These are phyloP conservation scores for Tortrix viridana DNA, from an alignment of 2,888 invertebrate species.

Conservation along the genomic window DNA sequence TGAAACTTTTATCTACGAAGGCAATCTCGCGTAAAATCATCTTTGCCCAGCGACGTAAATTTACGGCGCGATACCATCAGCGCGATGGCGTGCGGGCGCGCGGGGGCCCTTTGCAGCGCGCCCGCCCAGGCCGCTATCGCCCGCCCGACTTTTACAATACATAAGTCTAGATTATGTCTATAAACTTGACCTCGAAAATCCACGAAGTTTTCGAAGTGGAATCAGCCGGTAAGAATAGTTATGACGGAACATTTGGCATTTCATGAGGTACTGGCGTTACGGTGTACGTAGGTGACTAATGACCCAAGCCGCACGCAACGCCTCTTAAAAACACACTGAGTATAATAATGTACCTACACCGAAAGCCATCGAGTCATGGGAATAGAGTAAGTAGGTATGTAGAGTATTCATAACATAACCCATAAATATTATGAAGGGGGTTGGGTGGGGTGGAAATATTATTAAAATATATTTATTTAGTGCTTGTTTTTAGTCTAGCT, in stretches of 20 bases:
- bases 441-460: too few relatives aligned
- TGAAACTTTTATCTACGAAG: conserved; percentile 31
- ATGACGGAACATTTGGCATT: conserved; percentile 45
- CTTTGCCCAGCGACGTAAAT: conserved; percentile 58
- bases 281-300: conserved; percentile 42
- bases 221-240: conserved; percentile 9
- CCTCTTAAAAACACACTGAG: conserved; percentile 33
- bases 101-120: conserved; percentile 40
- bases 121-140: conserved; percentile 45
- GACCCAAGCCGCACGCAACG: conserved; percentile 45
- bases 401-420: too few relatives aligned
- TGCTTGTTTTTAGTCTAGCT: too few relatives aligned
- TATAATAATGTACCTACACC: conserved; percentile 4
- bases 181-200: conserved; percentile 46
- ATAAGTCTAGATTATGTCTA: conserved; percentile 33
- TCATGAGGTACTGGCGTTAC: conserved; percentile 44
- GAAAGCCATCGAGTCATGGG: not conserved
- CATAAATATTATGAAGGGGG: too few relatives aligned
- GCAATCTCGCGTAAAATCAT: conserved; percentile 58
- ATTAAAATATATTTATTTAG: too few relatives aligned
- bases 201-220: conserved; percentile 27
- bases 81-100: conserved; percentile 49
- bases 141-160: conserved; percentile 28
- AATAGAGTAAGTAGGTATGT: too few relatives aligned
- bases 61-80: conserved; percentile 68